Evolutionary conservation across 2,888 invertebrate species (phyloP).

Genomic region (Itoplectis maculator): DNA sequence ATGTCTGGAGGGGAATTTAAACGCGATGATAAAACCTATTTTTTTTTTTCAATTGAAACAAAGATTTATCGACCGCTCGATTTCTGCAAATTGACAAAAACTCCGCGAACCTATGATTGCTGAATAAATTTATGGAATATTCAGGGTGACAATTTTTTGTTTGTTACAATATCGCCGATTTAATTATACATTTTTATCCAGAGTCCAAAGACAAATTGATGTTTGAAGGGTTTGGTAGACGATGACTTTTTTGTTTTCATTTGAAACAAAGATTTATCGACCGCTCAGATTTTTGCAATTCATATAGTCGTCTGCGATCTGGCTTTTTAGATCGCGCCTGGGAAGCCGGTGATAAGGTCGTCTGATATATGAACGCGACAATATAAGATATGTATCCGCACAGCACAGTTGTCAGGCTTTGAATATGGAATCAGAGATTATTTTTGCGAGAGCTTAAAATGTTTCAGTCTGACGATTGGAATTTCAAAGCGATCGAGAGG

Average conservation of each 20-base stretch:
- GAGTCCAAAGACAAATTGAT: no score
- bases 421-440: not conserved
- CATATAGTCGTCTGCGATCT: not conserved
- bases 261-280: slow-evolving; percentile 6
- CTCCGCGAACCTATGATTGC: no score
- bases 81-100: no score
- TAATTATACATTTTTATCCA: no score
- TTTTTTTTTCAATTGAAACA: not conserved
- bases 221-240: no score
- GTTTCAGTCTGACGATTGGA: not conserved
- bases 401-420: not conserved
- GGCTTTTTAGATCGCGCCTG: not conserved
- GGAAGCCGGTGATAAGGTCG: no score
- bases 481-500: not conserved
- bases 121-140: no score
- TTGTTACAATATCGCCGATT: no score
- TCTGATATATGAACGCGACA: not conserved
- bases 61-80: slow-evolving; percentile 2
- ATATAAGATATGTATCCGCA: not conserved
- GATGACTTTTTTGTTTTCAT: not conserved
- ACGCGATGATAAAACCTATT: not conserved
- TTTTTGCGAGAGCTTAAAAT: not conserved
- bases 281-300: slow-evolving; percentile 11
- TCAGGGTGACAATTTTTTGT: no score
- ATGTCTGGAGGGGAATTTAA: not conserved